Conservation (phyloP, 2,888 invertebrate species). For the Vesta saturnalis region DNA sequence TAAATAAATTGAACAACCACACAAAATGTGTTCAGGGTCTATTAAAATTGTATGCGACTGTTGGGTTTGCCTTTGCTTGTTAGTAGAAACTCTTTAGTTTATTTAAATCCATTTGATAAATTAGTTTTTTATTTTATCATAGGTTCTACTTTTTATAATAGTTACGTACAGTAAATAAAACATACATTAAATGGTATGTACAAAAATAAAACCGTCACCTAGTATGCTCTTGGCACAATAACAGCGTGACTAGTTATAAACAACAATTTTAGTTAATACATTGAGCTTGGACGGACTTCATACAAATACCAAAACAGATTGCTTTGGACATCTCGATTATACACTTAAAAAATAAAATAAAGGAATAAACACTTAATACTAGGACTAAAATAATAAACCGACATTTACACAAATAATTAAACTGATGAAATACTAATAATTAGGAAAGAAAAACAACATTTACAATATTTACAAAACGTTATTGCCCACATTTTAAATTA, state of each 20-base stretch:
- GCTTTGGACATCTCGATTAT: too few relatives aligned
- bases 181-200: slow-evolving; percentile 43
- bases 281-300: slow-evolving; percentile 29
- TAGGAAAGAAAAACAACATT: slow-evolving; percentile 34
- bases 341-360: too few relatives aligned
- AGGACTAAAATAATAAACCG: slow-evolving; percentile 1
- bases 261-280: slow-evolving; percentile 29
- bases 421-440: slow-evolving; percentile 17
- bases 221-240: slow-evolving; percentile 49
- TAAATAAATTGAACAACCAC: not conserved
- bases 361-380: not conserved
- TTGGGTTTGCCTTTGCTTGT: not conserved
- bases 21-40: not conserved
- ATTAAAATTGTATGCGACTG: not conserved
- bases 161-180: slow-evolving; percentile 42
- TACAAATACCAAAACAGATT: slow-evolving; percentile 11
- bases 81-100: not conserved
- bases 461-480: slow-evolving; percentile 46
- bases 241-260: slow-evolving; percentile 49
- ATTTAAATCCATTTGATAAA: too few relatives aligned
- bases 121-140: not conserved
- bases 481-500: slow-evolving; percentile 9
- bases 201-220: slow-evolving; percentile 44
- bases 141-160: slow-evolving; percentile 32
- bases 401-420: slow-evolving; percentile 15